Evolutionary conservation across 2,888 invertebrate genomes (phyloP), one percentile per base, ranked within the genome.

Genomic region (Scaeva pyrastri): DNA sequence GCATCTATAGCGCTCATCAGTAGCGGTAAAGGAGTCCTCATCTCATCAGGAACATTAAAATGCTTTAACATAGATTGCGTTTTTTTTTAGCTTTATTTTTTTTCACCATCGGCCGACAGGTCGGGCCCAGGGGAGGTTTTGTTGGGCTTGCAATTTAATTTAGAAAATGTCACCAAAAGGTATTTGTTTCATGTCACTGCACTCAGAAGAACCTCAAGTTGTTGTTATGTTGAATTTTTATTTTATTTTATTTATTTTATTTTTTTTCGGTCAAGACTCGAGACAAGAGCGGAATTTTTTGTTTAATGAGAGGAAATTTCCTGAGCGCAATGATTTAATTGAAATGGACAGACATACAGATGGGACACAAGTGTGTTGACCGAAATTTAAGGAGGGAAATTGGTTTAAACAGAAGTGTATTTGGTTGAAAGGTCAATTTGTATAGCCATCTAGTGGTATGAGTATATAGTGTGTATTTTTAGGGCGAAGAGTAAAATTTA

Each of bases 141-240:
- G 43, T n/a, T 58, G 58, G 43, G 41, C n/a, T 66, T 70, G 50
- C n/a, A 62, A 68, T 73, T 79, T 70, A 79, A 79, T 84, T 80
- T 75, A 66, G 76, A 72, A 76, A 76, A 80, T 85, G 85, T 76
- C 85, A 80, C 41, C 21, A 55, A 70, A 48, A 72, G 72, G 81
- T 85, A 81, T 80, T 81, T 85, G 81, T 73, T 81, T 71, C 45
- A 77, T 85, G 81, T 85, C 84, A 75, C 62, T 78, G 36, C 68
- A 52, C 39, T 52, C 48, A 48, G 19, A 48, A 19, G 19, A 66
- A 66, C 45, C 39, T 52, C 39, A 52, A 23, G 50, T 39, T 31
- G 31, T 31, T 31, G 31, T n/a, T n/a, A n/a, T n/a, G 31, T 4
- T 31, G 3, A 6, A 7, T 26, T 31, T 31, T 31, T 39, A n/a